Base-by-base conservation (phyloP, 2,113 vertebrate species). In the Phrynosoma platyrhinos region DNA sequence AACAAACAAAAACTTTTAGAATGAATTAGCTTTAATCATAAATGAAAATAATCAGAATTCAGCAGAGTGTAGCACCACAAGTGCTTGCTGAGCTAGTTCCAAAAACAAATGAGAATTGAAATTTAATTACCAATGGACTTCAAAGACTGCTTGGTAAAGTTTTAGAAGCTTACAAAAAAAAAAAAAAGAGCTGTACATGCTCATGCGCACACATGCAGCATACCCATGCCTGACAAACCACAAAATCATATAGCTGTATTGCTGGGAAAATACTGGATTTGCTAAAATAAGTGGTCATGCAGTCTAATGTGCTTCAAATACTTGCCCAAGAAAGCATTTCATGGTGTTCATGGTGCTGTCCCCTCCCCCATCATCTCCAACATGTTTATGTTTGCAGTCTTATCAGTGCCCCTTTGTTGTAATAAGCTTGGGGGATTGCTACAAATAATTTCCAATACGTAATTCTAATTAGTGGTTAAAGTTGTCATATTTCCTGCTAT, bases 401-500 rank as follows among this genome's bases (percentile, higher is more conserved):
- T 93, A 84, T 93, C 90, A 89, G 85, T 84, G 90, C 76, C 47
- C 93, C 96, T 96, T 95, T 93, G 90, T 93, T 94, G 21, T 87
- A 93, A 93, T 90, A 94, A 93, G 92, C 94, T 96, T 95, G 94
- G 95, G 95, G 93, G 85, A 94, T 95, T 94, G 91, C 92, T 95
- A 93, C 95, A 96, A 96, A 95, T 95, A 95, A 95, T 96, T 96
- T 95, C 93, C 94, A 96, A 89, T 94, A 94, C 92, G 88, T 93
- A 96, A 95, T 91, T 95, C 93, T 96, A 97, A 97, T 97, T 97
- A 97, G 94, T 0, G 1, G 64, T 92, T 95, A 87, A 95, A 95
- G 86, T 93, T 97, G 96, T 95, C 94, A 95, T 96, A 96, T 95
- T 96, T 96, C 93, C 95, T 94, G 90, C 90, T 96, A 96, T 96